Evolutionary conservation across 2,797 vertebrate species (phyloP), one percentile per base, ranked within the genome.

Genomic region (Coluber constrictor): DNA sequence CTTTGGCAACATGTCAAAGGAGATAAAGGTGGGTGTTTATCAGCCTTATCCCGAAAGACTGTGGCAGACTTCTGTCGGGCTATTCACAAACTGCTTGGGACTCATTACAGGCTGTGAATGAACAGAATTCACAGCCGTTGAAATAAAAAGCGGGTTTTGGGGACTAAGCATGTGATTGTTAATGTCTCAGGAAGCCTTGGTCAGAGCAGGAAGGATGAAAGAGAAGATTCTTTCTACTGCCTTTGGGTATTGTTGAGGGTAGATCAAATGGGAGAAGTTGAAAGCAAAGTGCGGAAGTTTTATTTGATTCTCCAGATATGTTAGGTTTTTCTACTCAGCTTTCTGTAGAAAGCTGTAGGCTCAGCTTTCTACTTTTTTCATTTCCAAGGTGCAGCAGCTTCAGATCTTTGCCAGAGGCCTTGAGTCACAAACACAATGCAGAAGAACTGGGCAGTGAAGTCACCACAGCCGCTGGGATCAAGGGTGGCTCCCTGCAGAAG

Each of bases 371-470:
- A 0, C 27, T 60, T n/a, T 55, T 0, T 0, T 0, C 8, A 2
- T 1, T 54, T 54, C 1, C 94, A 99, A 83, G 98, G 92, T 98
- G 97, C 95, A 94, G 97, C 93, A 98, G 96, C 90, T 95, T 97
- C 90, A 98, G 97, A 93, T 97, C 98, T 37, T 96, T 98, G 90
- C 98, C 98, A 0, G 97, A 95, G 91, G 95, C 92, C 0, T 59
- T 97, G 92, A 97, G 97, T 59, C 93, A 29, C 1, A 90, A 86
- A 15, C 87, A 86, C 1, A 10, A 11, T 4, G 92, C 29, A 63
- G 96, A 96, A 93, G 92, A 55, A 47, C 87, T 10, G 0, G 92
- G 95, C 1, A 32, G 95, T 25, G 7, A 90, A 56, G 2, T 5
- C 2, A 43, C 94, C 20, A 60, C 29, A 27, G 90, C 63, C 0